Conservation (phyloP, 1,140 invertebrate genomes). For the Drosophila malerkotliana region DNA sequence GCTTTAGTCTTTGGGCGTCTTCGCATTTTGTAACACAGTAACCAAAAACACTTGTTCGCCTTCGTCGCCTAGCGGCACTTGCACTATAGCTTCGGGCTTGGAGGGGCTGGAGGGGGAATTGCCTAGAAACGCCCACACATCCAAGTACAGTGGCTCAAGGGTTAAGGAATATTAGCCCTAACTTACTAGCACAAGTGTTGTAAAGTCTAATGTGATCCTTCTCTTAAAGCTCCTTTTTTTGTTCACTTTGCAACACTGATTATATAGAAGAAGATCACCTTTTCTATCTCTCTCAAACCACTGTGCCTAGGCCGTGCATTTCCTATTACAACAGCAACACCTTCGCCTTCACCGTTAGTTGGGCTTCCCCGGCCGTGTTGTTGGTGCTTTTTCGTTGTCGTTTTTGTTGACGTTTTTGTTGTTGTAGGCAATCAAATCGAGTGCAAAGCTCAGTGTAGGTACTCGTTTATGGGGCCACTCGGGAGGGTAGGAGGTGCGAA, state of each 20-base stretch:
- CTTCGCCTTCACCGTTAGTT: conserved; percentile 45
- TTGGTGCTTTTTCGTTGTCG: no score
- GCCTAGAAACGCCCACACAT: conserved; percentile 34
- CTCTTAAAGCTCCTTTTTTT: no score
- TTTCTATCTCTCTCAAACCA: conserved; percentile 10
- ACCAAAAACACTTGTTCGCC: conserved; percentile 53
- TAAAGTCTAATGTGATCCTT: no score
- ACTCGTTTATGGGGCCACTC: conserved; percentile 26
- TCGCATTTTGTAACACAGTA: conserved; percentile 13
- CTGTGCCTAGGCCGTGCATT: conserved; percentile 43
- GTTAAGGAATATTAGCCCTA: no score
- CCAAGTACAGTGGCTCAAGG: conserved; percentile 41
- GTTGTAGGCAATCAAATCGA: conserved; percentile 48
- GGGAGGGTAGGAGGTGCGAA: conserved; percentile 34
- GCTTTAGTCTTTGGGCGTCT: conserved; percentile 27
- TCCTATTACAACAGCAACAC: conserved; percentile 38
- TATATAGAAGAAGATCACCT: not conserved
- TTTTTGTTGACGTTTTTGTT: not conserved
- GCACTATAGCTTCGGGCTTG: conserved; percentile 12
- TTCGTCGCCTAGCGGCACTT: conserved; percentile 48
- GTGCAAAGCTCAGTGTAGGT: conserved; percentile 68
- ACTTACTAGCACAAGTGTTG: no score
- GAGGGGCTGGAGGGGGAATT: conserved; percentile 15
- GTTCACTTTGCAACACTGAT: no score
- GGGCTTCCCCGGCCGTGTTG: conserved; percentile 21